Conservation (phyloP, 2,797 vertebrate genomes). For the Amazonetta brasiliensis region DNA sequence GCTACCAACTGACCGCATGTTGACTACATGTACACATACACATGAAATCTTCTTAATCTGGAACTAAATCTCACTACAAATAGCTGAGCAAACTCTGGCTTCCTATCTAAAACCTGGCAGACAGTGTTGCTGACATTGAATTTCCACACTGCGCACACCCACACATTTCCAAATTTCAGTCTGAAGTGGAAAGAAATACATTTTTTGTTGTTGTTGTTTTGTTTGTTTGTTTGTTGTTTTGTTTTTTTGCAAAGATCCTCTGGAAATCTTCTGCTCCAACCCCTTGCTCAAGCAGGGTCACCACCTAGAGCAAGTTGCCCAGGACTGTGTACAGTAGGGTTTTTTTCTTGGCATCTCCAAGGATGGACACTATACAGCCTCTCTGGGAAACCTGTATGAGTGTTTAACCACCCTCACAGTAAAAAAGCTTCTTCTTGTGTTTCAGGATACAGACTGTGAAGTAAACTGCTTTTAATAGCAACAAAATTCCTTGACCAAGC, state of each 20-base stretch:
- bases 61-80: not conserved
- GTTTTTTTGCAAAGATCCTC: not conserved
- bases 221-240: too few species aligned
- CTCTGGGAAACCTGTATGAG: not conserved
- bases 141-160: not conserved
- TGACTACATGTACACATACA: not conserved
- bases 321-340: not conserved
- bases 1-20: not conserved
- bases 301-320: not conserved
- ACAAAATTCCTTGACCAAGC: not conserved
- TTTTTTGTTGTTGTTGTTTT: too few species aligned
- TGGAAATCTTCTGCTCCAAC: not conserved
- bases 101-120: constrained; percentile 4
- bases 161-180: not conserved
- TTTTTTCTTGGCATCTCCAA: not conserved
- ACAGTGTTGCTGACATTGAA: not conserved
- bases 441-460: not conserved
- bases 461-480: not conserved
- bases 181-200: not conserved
- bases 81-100: not conserved
- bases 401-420: not conserved
- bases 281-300: not conserved
- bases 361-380: not conserved
- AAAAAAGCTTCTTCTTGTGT: not conserved
- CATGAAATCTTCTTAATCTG: not conserved